These are phyloP conservation scores for Nixonia krombeini DNA, from an alignment of 1,140 invertebrate species.

Conservation along the genomic window DNA sequence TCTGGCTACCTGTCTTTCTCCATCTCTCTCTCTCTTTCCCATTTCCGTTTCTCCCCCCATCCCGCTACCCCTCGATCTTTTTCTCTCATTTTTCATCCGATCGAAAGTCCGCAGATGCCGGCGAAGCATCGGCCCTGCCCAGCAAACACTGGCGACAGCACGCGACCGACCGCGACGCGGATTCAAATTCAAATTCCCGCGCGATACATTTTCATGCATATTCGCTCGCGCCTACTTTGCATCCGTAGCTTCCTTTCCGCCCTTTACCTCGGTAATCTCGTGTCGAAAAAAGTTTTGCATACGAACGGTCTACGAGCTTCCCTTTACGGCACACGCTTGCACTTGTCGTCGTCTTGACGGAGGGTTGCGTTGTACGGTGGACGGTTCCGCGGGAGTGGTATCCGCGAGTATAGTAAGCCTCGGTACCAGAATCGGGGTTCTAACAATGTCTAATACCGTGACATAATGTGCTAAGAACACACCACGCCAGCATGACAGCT, in stretches of 20 bases:
- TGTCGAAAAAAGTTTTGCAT: slow-evolving; percentile 34
- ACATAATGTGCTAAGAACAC: too few relatives aligned
- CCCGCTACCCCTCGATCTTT: too few relatives aligned
- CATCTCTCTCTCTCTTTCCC: too few relatives aligned
- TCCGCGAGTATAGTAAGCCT: too few relatives aligned
- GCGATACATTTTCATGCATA: slow-evolving; percentile 33
- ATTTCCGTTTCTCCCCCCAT: not conserved
- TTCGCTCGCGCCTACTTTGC: slow-evolving; percentile 40
- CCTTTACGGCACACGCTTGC: slow-evolving; percentile 27
- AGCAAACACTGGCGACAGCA: slow-evolving; percentile 48
- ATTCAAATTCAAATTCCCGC: slow-evolving; percentile 53
- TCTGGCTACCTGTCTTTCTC: too few relatives aligned
- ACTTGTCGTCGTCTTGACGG: slow-evolving; percentile 25
- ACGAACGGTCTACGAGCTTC: slow-evolving; percentile 18
- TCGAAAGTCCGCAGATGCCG: slow-evolving; percentile 15
- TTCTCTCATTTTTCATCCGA: slow-evolving; percentile 4
- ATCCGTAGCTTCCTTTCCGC: slow-evolving; percentile 45
- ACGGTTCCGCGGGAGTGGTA: too few relatives aligned
- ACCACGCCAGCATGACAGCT: too few relatives aligned
- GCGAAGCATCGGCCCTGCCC: slow-evolving; percentile 38
- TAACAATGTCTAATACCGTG: too few relatives aligned
- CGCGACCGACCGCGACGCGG: slow-evolving; percentile 50
- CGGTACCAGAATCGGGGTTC: slow-evolving; percentile 12
- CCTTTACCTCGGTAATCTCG: too few relatives aligned
- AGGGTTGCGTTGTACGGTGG: too few relatives aligned